Conservation (phyloP, 2,888 invertebrate species). For the Yponomeuta plumbellus region DNA sequence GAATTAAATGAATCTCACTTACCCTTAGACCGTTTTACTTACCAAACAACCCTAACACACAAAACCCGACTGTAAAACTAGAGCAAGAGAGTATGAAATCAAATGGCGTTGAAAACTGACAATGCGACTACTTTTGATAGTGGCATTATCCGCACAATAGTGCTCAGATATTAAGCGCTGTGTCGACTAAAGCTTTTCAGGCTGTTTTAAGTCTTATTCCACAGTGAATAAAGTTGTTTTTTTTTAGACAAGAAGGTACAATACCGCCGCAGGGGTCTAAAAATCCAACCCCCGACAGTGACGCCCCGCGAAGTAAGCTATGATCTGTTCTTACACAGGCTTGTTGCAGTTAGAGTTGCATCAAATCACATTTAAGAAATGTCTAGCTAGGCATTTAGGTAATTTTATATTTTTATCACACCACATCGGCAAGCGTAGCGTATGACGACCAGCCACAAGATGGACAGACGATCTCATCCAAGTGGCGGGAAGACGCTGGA, state of each 20-base stretch:
- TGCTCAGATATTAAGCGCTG: constrained; percentile 63
- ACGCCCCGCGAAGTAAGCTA: constrained; percentile 74
- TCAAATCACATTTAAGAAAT: not conserved
- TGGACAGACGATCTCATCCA: no score
- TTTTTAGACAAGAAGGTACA: constrained; percentile 36
- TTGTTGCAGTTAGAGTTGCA: constrained; percentile 36
- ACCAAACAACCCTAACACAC: constrained; percentile 23
- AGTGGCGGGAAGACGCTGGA: no score
- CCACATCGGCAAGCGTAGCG: no score
- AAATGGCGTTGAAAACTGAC: constrained; percentile 30
- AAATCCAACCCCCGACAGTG: constrained; percentile 67
- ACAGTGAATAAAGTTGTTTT: constrained; percentile 38
- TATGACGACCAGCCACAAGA: no score
- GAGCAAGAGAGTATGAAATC: constrained; percentile 30
- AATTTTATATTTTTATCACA: no score
- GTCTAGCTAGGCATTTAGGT: no score
- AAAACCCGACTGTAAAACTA: constrained; percentile 31
- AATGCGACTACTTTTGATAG: constrained; percentile 70
- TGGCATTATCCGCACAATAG: constrained; percentile 72
- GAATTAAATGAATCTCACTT: constrained; percentile 73
- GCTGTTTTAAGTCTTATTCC: constrained; percentile 37
- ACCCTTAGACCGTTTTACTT: constrained; percentile 49
- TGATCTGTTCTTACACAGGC: constrained; percentile 67
- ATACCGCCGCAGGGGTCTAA: constrained; percentile 67
- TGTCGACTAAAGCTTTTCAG: constrained; percentile 51